These are phyloP conservation scores for Cancer borealis DNA, from an alignment of 2,888 invertebrate genomes.

Conservation along the genomic window DNA sequence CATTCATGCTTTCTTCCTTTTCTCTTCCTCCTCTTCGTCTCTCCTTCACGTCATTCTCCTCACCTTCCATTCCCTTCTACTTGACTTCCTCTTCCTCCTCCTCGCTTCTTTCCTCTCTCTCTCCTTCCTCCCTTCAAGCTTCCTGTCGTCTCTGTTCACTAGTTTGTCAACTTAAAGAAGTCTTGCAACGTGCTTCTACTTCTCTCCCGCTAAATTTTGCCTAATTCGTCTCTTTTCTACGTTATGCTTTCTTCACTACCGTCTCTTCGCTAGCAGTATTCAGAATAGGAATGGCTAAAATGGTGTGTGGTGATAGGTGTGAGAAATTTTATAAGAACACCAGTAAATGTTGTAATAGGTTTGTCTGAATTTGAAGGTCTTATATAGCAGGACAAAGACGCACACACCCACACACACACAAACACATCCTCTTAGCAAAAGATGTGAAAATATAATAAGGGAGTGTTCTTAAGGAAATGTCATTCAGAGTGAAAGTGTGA, in stretches of 20 bases:
- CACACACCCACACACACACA: constrained; percentile 12
- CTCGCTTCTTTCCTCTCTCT: not conserved
- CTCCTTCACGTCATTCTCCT: not conserved
- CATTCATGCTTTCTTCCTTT: not conserved
- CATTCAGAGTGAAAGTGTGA: no score
- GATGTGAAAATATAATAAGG: no score
- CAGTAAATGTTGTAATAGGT: not conserved
- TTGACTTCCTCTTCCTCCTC: not conserved
- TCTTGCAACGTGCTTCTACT: not conserved
- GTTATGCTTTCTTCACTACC: not conserved
- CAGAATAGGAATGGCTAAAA: not conserved
- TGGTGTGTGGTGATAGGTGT: not conserved
- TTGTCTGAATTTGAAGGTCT: no score
- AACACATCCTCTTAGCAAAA: not conserved
- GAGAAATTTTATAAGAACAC: not conserved
- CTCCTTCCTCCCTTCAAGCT: no score
- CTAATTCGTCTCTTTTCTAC: not conserved
- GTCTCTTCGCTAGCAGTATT: not conserved
- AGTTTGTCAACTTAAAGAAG: not conserved
- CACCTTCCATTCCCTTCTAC: not conserved
- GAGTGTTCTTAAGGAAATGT: no score
- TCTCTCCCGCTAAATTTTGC: not conserved
- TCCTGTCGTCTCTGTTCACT: no score
- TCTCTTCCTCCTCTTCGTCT: not conserved
- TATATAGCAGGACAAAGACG: not conserved